These are phyloP conservation scores for Rhadinocentrus ornatus DNA, from an alignment of 2,797 vertebrate genomes.

Conservation along the genomic window DNA sequence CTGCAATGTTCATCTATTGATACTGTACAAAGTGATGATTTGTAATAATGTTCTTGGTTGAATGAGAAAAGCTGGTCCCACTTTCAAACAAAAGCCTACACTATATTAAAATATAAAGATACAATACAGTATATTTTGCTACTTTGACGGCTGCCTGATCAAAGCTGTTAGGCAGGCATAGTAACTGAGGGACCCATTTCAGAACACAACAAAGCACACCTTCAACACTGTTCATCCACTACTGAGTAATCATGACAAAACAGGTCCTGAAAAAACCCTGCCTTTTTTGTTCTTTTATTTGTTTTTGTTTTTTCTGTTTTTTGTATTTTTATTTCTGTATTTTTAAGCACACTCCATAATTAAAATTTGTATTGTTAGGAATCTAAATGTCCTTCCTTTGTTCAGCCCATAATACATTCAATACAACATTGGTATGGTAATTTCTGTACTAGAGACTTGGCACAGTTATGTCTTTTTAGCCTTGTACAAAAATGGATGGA, in stretches of 20 bases:
- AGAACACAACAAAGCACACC: constrained; percentile 76
- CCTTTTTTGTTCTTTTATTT: constrained; percentile 56
- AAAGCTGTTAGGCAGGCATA: constrained; percentile 64
- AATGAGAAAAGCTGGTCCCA: constrained; percentile 75
- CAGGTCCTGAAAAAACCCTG: constrained; percentile 53
- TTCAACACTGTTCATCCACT: constrained; percentile 74
- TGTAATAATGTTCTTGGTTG: constrained; percentile 60
- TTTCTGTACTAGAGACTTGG: constrained; percentile 77
- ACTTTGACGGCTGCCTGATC: constrained; percentile 75
- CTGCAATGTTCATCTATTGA: constrained; percentile 63
- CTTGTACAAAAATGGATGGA: constrained; percentile 90
- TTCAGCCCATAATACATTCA: constrained; percentile 81
- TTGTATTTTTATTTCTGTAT: constrained; percentile 15
- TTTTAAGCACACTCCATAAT: constrained; percentile 65
- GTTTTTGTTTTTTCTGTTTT: constrained; percentile 24
- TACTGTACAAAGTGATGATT: constrained; percentile 64
- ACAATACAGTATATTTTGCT: constrained; percentile 77
- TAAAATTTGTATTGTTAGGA: constrained; percentile 69
- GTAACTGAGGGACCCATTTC: constrained; percentile 67
- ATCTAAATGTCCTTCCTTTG: constrained; percentile 71
- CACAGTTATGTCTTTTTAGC: constrained; percentile 88
- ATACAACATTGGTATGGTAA: constrained; percentile 89
- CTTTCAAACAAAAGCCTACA: constrained; percentile 71
- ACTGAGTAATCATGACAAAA: constrained; percentile 65
- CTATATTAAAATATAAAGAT: constrained; percentile 77